Base-by-base conservation (phyloP, 53 echinoderm and acorn worm genomes). In the Crossaster papposus region DNA sequence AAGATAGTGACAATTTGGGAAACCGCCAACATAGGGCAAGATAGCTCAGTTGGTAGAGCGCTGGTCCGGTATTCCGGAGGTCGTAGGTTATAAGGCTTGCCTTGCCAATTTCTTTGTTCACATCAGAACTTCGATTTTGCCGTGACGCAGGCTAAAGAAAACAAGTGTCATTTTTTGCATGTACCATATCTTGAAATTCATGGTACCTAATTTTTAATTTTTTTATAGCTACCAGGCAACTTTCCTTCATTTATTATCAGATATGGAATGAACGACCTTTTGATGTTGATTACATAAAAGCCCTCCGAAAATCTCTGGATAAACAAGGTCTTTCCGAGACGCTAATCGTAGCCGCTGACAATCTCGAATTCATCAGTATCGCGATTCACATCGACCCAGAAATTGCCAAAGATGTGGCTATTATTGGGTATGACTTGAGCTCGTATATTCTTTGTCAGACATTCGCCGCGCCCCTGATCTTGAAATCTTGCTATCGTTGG, bases 311-410 rank as follows among this genome's bases (percentile, higher is more conserved):
- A 89, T 85, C 78, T 26, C 89, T 96, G 36, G 94, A 96, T 92
- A 55, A 89, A 65, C 91, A 76, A 23, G 94, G 92, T 8, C 82
- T 96, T 64, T 50, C 76, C 24, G 78, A 75, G 32, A 85, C 82
- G 35, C 88, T 81, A 84, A 89, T 96, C 24, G 94, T 96, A 15
- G 96, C 96, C 15, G 89, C 94, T 12, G 96, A 96, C 36, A 79
- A 78, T 51, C 51, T 84, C 8, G 64, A 91, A 72, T 4, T 91
- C 54, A 83, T 91, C 91, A 91, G 91, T 65, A 73, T 91, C 33
- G 83, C 91, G 26, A 91, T 91, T 22, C 84, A 64, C 38, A 53
- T 78, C 44, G 91, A 91, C 70, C 79, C 70, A 44, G 91, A 91
- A 73, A 65, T 91, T 62, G 91, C 91, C 64, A 91, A 79, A 70